Base-by-base conservation (phyloP, 1,140 invertebrate species). In the Zaprionus nigranus region DNA sequence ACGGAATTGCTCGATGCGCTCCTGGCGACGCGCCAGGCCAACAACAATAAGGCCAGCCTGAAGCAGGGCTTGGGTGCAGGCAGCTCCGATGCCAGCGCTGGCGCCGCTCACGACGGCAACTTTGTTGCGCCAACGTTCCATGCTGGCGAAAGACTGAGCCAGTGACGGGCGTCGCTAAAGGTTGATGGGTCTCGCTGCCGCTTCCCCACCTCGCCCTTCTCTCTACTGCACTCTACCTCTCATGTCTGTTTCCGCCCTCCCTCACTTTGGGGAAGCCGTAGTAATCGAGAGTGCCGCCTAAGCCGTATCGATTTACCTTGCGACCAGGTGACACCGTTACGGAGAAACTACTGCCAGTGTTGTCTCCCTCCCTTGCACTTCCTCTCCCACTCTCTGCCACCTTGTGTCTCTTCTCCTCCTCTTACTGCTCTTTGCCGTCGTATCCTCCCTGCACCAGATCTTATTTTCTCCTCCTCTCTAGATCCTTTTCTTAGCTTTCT, bases 11-110 rank as follows among this genome's bases (percentile, higher is more conserved):
- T 95, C 92, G 26, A 97, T 93, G 30, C 93, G 92, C 11, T 95
- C 93, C 13, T 94, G 80, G 63, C 95, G 94, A 54, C 96, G 93
- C 0, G 96, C 96, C 40, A 97, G 93, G 0, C 95, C 97, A 0
- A 96, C 94, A 12, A 97, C 96, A 63, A 93, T 92, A 82, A 95
- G 87, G 13, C 95, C 95, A 67, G 93, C 81, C n/a, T 93, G 73
- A 5, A 94, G 93, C 24, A 95, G 77, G 3, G 80, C 80, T 64
- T 90, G 84, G 17, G 92, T 91, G 51, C 93, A 93, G 17, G 91
- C 93, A 3, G 93, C 93, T 4, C 95, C 95, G 26, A 95, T 95
- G 15, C 95, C 95, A 7, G 92, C 86, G 65, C 94, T 95, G 6
- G 95, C 91, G 75, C 91, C 91, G 38, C 78, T 92, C 2, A 92